Percentiles rank a stretch among this genome's conserved stretches.
Evolutionary conservation across 2,888 invertebrate genomes (phyloP).

Genomic region (Spilosoma lubricipeda): DNA sequence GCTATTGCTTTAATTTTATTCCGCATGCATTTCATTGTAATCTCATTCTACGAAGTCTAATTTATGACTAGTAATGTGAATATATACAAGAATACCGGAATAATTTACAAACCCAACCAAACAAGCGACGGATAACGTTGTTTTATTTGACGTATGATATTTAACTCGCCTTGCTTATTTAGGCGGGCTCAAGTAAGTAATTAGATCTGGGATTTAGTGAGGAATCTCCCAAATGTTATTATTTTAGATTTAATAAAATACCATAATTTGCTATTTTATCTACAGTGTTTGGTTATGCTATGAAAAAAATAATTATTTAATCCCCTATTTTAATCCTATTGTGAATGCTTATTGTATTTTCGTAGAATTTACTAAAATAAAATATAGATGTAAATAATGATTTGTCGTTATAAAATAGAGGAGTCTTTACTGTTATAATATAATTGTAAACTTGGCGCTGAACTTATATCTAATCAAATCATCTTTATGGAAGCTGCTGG

Average conservation of each 20-base stretch:
- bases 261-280: slow-evolving; percentile 13
- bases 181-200: slow-evolving; percentile 44
- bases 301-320: slow-evolving; percentile 22
- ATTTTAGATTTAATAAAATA: slow-evolving; percentile 40
- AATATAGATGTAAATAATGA: not conserved
- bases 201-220: slow-evolving; percentile 47
- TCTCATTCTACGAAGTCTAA: slow-evolving; percentile 53
- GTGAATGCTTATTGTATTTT: not conserved
- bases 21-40: slow-evolving; percentile 45
- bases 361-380: not conserved
- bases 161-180: slow-evolving; percentile 44
- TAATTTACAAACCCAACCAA: slow-evolving; percentile 37
- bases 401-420: slow-evolving; percentile 18
- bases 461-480: slow-evolving; percentile 46
- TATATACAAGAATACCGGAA: slow-evolving; percentile 41
- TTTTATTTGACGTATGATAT: slow-evolving; percentile 58
- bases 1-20: slow-evolving; percentile 41
- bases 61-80: slow-evolving; percentile 4
- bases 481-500: slow-evolving; percentile 56
- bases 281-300: slow-evolving; percentile 22
- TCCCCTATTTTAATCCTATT: slow-evolving; percentile 3
- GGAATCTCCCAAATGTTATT: slow-evolving; percentile 38
- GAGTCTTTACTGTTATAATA: slow-evolving; percentile 37
- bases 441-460: slow-evolving; percentile 43
- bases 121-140: slow-evolving; percentile 32